Base-by-base conservation (phyloP, 2,113 vertebrate species). In the Gambusia holbrooki region DNA sequence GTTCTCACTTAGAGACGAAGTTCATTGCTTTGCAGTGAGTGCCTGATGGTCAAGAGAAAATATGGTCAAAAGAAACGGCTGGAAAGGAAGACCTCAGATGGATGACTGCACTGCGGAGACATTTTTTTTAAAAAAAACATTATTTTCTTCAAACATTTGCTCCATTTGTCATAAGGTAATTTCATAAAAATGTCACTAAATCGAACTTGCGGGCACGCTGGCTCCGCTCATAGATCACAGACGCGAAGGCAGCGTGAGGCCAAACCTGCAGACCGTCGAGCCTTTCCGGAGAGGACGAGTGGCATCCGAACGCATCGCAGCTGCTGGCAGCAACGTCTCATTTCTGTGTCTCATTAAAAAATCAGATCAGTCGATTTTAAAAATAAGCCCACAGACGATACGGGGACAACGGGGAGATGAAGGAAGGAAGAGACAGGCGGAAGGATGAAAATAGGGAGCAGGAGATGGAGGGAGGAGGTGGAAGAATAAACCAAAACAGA, bases 371-470 rank as follows among this genome's bases (percentile, higher is more conserved):
- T 69, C 10, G 17, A 11, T 27, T 35, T 71, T 10, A 61, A 78
- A 78, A 76, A 58, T 10, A n/a, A 48, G 35, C 15, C 65, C 58
- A 81, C 73, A 29, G 63, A 42, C n/a, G 22, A 68, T 35, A 60
- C 63, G 6, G n/a, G n/a, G 25, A n/a, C n/a, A 81, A 64, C 77
- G 4, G 89, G 85, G 67, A 89, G 88, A 73, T 67, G 10, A 10
- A 58, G 45, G 10, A n/a, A 58, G 45, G 35, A 58, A 65, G 29
- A 70, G 27, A 48, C 63, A 69, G 12, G 4, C 3, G 76, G 28
- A 15, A 15, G 76, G 61, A 83, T 71, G 68, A 71, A 76, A 79
- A 69, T 37, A 73, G 10, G 33, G 22, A 80, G 32, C 0, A 45
- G 66, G 67, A 62, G 81, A 84, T 76, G 71, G 27, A 33, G 75